These are phyloP conservation scores for Scrobipalpa costella DNA, from an alignment of 2,888 invertebrate genomes.

Conservation along the genomic window DNA sequence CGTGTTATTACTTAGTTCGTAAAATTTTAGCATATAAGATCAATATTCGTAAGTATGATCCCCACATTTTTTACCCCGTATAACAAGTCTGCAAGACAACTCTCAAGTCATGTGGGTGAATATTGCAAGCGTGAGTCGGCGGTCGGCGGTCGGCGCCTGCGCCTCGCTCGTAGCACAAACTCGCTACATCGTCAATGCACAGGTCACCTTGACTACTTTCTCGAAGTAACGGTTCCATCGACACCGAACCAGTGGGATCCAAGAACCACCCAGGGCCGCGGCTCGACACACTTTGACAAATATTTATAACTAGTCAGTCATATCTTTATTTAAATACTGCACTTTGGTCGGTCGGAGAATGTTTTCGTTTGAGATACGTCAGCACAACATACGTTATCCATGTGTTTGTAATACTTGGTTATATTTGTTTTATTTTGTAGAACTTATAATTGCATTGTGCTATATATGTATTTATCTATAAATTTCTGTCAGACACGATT, in stretches of 20 bases:
- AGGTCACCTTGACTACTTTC: constrained; percentile 48
- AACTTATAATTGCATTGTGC: too few species aligned
- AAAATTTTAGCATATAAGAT: too few species aligned
- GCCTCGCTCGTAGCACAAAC: background rate
- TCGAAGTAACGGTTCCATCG: constrained; percentile 47
- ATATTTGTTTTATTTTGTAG: background rate
- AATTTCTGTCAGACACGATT: too few species aligned
- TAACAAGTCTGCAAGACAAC: constrained; percentile 2
- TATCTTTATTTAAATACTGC: constrained; percentile 1
- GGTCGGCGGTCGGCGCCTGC: background rate
- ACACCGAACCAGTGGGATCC: constrained; percentile 41
- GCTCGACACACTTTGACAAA: constrained; percentile 44
- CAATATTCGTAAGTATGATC: too few species aligned
- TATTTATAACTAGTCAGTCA: constrained; percentile 14
- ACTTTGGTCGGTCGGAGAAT: background rate
- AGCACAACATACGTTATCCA: background rate
- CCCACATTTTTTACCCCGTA: background rate
- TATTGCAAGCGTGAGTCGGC: constrained; percentile 16
- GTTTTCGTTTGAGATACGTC: constrained; percentile 5
- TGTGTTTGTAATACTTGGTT: background rate
- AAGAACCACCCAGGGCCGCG: constrained; percentile 35
- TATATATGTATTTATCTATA: too few species aligned
- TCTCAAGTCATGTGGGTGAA: constrained; percentile 6
- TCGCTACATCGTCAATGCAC: constrained; percentile 1
- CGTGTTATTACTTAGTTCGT: too few species aligned